phyloP scores from a whole-genome alignment of 2,113 vertebrate genomes.

The Phoenicopterus ruber region DNA sequence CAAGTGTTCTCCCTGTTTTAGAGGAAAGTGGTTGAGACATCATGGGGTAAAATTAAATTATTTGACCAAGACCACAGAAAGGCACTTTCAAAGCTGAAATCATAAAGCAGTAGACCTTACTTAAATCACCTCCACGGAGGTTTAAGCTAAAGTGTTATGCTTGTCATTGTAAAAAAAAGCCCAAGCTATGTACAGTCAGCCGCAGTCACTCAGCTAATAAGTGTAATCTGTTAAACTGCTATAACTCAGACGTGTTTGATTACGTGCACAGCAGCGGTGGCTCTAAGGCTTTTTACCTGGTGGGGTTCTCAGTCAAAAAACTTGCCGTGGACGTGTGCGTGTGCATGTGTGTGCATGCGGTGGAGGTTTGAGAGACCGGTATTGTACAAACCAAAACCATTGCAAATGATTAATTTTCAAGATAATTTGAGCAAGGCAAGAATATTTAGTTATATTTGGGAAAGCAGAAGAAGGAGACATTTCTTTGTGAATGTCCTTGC shows the following conservation, averaged over 20 bases:
- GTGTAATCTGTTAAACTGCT: slow-evolving; percentile 39
- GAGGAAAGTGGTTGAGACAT: not conserved
- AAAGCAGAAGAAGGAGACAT: not conserved
- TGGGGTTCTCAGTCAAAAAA: not conserved
- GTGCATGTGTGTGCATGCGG: not conserved
- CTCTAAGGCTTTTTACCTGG: not conserved
- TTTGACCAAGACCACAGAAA: not conserved
- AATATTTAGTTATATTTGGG: not conserved
- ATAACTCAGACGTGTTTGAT: not conserved
- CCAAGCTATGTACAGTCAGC: not conserved
- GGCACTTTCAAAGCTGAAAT: slow-evolving; percentile 20
- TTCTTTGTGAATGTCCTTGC: not conserved
- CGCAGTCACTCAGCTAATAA: slow-evolving; percentile 26
- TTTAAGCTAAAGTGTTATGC: slow-evolving; percentile 10
- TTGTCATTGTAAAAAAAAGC: slow-evolving; percentile 10
- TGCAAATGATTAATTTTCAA: not conserved
- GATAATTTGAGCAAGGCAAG: not conserved
- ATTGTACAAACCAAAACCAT: not conserved
- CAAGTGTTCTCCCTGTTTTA: not conserved
- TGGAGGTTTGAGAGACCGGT: not conserved
- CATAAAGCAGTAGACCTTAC: not conserved
- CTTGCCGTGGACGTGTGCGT: accelerated
- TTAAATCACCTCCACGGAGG: slow-evolving; percentile 36
- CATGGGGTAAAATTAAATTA: slow-evolving; percentile 22
- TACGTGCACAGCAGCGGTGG: not conserved